Evolutionary conservation across 2,888 invertebrate species (phyloP).

Genomic region (Fissipunctia ypsillon): DNA sequence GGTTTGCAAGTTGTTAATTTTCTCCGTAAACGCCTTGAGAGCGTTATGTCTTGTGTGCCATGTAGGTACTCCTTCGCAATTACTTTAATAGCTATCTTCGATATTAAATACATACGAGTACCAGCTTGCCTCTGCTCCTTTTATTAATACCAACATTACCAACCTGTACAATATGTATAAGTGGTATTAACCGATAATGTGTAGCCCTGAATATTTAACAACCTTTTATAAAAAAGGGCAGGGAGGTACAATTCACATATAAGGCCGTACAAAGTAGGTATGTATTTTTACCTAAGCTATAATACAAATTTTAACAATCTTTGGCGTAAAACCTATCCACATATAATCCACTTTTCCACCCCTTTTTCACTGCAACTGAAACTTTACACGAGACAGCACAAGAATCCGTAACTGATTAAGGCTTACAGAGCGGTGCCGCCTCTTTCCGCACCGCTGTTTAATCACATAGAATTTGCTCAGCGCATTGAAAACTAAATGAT

Average conservation of each 20-base stretch:
- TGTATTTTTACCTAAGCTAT: neutral
- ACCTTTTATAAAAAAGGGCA: conserved; percentile 40
- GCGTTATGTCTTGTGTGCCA: conserved; percentile 75
- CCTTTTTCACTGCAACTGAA: conserved; percentile 22
- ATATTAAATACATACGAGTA: conserved; percentile 61
- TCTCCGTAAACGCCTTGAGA: conserved; percentile 74
- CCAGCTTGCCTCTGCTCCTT: conserved; percentile 45
- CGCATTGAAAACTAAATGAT: conserved; percentile 69
- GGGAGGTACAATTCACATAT: conserved; percentile 41
- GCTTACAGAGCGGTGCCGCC: conserved; percentile 55
- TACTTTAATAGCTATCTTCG: conserved; percentile 83
- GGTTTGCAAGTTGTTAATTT: conserved; percentile 81
- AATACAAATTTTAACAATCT: neutral
- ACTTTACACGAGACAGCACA: conserved; percentile 19
- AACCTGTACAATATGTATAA: conserved; percentile 21
- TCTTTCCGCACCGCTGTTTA: conserved; percentile 62
- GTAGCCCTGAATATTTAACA: conserved; percentile 61
- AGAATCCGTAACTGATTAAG: conserved; percentile 59
- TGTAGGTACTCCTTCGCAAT: conserved; percentile 78
- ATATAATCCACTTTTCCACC: neutral
- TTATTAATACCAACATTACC: conserved; percentile 46
- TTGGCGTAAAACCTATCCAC: neutral
- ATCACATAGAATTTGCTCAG: conserved; percentile 72
- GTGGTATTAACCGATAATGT: conserved; percentile 49
- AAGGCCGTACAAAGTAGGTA: neutral